Percentiles rank a stretch among this genome's conserved stretches.
Conservation (phyloP, 2,797 vertebrate genomes). For the Anguilla pacifica region DNA sequence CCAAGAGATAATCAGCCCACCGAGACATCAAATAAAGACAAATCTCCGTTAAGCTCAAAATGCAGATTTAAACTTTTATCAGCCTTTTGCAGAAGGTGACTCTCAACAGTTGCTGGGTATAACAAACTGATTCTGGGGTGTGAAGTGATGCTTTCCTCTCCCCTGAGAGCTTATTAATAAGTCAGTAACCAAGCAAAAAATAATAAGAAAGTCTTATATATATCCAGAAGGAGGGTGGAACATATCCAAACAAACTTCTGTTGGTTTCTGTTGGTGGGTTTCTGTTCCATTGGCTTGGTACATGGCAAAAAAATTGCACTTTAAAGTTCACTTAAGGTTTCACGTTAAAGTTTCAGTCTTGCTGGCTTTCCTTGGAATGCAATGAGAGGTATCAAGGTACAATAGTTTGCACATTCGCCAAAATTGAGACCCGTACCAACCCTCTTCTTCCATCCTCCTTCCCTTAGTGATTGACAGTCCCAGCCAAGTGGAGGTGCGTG, state of each 20-base stretch:
- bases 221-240: no score
- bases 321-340: no score
- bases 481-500: conserved; percentile 85
- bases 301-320: no score
- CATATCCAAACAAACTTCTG: no score
- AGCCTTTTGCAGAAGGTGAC: conserved; percentile 58
- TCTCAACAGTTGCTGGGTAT: conserved; percentile 54
- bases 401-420: not conserved
- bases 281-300: no score
- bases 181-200: conserved; percentile 40
- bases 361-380: not conserved
- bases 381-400: not conserved
- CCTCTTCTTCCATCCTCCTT: not conserved
- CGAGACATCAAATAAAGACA: conserved; percentile 46
- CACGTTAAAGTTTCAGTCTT: not conserved
- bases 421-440: not conserved
- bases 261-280: no score
- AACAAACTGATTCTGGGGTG: conserved; percentile 62
- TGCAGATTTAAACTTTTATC: conserved; percentile 65
- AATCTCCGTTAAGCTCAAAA: conserved; percentile 55
- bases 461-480: conserved; percentile 87
- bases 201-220: not conserved
- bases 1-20: conserved; percentile 51
- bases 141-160: conserved; percentile 41
- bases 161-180: conserved; percentile 53